Evolutionary conservation across 2,113 vertebrate genomes (phyloP).

Genomic region (Calidris pygmaea): DNA sequence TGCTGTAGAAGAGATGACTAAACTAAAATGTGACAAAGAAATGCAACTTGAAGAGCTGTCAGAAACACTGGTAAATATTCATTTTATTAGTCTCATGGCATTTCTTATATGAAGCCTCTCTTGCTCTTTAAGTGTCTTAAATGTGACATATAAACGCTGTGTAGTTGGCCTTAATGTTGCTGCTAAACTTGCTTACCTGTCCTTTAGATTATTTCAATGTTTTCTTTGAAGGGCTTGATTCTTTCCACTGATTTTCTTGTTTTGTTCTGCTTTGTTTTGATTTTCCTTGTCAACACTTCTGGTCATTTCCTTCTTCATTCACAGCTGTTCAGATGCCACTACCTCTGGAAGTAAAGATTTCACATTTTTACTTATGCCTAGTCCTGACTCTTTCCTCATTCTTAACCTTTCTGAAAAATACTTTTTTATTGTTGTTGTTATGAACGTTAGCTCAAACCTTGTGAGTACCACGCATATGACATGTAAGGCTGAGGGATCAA

Average conservation of each 20-base stretch:
- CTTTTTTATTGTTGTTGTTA: neutral
- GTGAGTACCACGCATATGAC: neutral
- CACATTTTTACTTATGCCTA: neutral
- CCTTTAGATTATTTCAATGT: neutral
- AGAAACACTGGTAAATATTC: slow-evolving; percentile 76
- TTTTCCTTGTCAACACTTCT: neutral
- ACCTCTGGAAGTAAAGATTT: neutral
- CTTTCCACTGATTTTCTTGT: neutral
- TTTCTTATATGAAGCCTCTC: neutral
- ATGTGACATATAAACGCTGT: neutral
- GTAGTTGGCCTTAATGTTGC: neutral
- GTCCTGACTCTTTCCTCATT: neutral
- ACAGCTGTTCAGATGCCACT: neutral
- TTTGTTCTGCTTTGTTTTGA: neutral
- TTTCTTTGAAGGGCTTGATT: neutral
- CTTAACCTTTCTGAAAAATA: neutral
- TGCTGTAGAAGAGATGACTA: slow-evolving; percentile 76
- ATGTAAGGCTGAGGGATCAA: neutral
- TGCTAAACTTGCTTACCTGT: neutral
- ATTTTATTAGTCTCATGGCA: neutral
- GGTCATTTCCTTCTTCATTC: neutral
- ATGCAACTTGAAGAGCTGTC: slow-evolving; percentile 78
- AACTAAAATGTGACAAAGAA: slow-evolving; percentile 77
- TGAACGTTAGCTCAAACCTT: neutral
- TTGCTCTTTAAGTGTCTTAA: neutral